These are phyloP conservation scores for Antitype chi DNA, from an alignment of 2,888 invertebrate species.

Conservation along the genomic window DNA sequence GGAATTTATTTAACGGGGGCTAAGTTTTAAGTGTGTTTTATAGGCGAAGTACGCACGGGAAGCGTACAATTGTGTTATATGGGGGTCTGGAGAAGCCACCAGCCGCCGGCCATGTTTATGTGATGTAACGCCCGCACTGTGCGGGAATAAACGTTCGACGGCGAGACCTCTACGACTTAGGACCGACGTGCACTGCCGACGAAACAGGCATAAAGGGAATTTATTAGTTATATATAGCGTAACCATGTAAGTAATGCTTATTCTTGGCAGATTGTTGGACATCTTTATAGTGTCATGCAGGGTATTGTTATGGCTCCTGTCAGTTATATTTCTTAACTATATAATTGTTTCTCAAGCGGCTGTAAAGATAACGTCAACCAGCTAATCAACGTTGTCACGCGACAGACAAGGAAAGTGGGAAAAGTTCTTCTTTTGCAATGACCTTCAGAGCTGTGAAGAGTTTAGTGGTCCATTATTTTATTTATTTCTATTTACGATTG, in stretches of 20 bases:
- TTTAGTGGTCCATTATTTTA: slow-evolving; percentile 2
- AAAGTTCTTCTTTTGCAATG: slow-evolving; percentile 15
- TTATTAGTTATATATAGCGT: slow-evolving; percentile 21
- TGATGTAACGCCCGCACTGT: slow-evolving; percentile 59
- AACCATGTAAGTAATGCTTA: slow-evolving; percentile 17
- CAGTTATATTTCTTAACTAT: slow-evolving; percentile 2
- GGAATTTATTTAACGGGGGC: slow-evolving; percentile 40
- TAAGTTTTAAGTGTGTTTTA: slow-evolving; percentile 62
- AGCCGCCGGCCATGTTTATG: slow-evolving; percentile 65
- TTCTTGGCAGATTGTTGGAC: slow-evolving; percentile 2
- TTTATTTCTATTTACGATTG: neutral
- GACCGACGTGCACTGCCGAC: slow-evolving; percentile 37
- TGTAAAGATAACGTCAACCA: slow-evolving; percentile 15
- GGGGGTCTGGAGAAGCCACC: slow-evolving; percentile 61
- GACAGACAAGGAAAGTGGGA: slow-evolving; percentile 28
- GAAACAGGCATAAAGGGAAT: slow-evolving; percentile 4
- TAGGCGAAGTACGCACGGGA: slow-evolving; percentile 47
- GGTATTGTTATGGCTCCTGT: slow-evolving; percentile 17
- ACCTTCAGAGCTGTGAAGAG: slow-evolving; percentile 1
- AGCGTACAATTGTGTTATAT: slow-evolving; percentile 68
- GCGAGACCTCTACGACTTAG: slow-evolving; percentile 26
- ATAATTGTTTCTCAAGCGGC: slow-evolving; percentile 30
- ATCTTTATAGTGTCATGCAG: slow-evolving; percentile 10
- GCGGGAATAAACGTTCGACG: slow-evolving; percentile 61
- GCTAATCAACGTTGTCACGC: slow-evolving; percentile 14